Base-by-base conservation (phyloP, 2,888 invertebrate species). In the Orthosia gracilis region DNA sequence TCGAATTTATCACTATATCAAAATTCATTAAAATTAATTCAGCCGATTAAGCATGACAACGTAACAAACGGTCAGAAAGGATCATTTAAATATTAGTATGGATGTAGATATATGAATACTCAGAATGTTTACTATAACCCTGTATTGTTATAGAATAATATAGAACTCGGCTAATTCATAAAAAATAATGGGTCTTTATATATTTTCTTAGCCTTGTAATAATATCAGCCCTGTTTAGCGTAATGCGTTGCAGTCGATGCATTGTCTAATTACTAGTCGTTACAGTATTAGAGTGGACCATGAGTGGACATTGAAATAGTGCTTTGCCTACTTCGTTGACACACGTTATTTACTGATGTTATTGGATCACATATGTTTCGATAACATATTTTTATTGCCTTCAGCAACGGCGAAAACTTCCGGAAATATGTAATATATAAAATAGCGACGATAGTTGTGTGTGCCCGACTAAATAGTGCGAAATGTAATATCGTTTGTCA, bases 271-370 rank as follows among this genome's bases (percentile, higher is more conserved):
- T 11, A 21, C 13, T 45, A 15, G 23, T 58, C 18, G 18, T 45
- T n/a, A 55, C n/a, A 65, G 47, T 47, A 59, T 17, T 49, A 26
- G 21, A 59, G 17, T 40, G 21, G 68, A 18, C 26, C 31, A n/a
- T 76, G n/a, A 57, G n/a, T 49, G 21, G 68, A n/a, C 31, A 47
- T n/a, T 77, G n/a, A 57, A 23, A 47, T 62, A 69, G 49, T 47
- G n/a, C 47, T 77, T 69, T 76, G 69, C 64, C 47, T 15, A 21
- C 9, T 69, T 26, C 11, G 57, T 13, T 76, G 40, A 40, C 23
- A 49, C 75, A 49, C 18, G 13, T 18, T 52, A 61, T 76, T 69
- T 45, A 67, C 15, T 12, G 11, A 13, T 47, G 40, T 26, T 76
- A 45, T 15, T 23, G 18, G 18, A 45, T 50, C 26, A n/a, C 50